These are phyloP conservation scores for Pantherophis guttatus DNA, from an alignment of 2,113 vertebrate genomes.

Conservation along the genomic window DNA sequence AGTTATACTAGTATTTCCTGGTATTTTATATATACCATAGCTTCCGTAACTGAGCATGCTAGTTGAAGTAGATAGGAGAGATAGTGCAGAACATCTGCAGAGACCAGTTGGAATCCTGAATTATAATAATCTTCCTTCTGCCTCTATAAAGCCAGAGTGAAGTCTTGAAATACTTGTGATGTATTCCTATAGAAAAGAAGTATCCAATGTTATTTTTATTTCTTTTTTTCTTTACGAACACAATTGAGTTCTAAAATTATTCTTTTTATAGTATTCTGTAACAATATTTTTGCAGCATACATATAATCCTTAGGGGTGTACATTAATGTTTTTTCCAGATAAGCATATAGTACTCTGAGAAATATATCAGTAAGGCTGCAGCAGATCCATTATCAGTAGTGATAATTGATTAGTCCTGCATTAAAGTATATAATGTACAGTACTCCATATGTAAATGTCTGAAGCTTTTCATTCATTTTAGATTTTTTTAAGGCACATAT, in stretches of 20 bases:
- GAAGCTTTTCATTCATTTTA: conserved; percentile 35
- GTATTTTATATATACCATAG: neutral
- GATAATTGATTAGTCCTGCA: conserved; percentile 38
- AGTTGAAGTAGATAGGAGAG: neutral
- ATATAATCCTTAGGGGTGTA: conserved; percentile 44
- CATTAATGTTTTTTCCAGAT: conserved; percentile 46
- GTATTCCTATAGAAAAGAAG: neutral
- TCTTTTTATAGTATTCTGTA: conserved; percentile 36
- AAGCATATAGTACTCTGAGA: conserved; percentile 35
- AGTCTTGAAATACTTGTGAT: neutral
- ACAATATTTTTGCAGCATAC: conserved; percentile 17
- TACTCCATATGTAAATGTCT: conserved; percentile 37
- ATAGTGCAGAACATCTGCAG: neutral
- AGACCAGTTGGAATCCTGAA: neutral
- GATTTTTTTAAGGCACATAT: conserved; percentile 19
- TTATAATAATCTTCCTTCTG: neutral
- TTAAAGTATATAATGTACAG: conserved; percentile 41
- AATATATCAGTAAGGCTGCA: conserved; percentile 39
- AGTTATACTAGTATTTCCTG: neutral
- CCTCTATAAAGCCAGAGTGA: neutral
- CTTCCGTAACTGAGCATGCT: neutral
- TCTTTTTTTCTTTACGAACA: neutral
- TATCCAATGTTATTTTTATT: conserved; percentile 3
- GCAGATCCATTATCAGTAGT: conserved; percentile 44
- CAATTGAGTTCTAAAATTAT: conserved; percentile 16